These are phyloP conservation scores for Eidolon dupreanum DNA, from an alignment of 2,797 vertebrate genomes.

Conservation along the genomic window DNA sequence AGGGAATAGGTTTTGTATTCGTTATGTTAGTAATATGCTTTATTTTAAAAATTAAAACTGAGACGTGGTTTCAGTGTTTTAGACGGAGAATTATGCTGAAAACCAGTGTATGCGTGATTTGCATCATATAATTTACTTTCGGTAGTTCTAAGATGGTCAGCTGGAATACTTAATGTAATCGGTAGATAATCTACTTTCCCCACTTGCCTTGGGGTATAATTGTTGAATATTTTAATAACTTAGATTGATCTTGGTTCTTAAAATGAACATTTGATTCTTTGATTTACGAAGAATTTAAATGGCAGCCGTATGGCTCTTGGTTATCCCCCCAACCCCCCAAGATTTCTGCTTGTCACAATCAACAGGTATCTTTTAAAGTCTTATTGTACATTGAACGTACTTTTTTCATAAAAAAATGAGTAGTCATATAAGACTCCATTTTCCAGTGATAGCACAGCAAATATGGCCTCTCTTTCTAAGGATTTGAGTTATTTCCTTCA, in stretches of 20 bases:
- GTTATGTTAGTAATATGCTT: neutral
- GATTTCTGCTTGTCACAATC: constrained; percentile 32
- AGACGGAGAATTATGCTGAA: neutral
- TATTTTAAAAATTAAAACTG: neutral
- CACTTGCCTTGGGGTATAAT: neutral
- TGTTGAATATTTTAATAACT: constrained; percentile 41
- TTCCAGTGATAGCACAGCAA: constrained; percentile 13
- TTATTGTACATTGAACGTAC: neutral
- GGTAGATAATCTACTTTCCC: neutral
- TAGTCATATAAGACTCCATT: neutral
- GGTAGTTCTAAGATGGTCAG: neutral
- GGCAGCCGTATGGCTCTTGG: neutral
- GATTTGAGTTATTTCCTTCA: constrained; percentile 27
- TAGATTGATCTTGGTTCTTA: neutral
- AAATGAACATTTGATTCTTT: neutral
- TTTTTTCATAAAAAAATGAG: neutral
- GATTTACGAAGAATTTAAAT: constrained; percentile 36
- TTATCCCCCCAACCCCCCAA: neutral
- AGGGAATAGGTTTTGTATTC: neutral
- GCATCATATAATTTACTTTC: constrained; percentile 1
- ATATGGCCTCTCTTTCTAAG: neutral
- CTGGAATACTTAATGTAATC: constrained; percentile 31
- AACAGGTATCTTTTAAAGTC: constrained; percentile 55
- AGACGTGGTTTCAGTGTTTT: neutral
- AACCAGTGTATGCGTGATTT: neutral